These are phyloP conservation scores for Zaprionus tsacasi DNA, from an alignment of 1,140 invertebrate genomes.

Conservation along the genomic window DNA sequence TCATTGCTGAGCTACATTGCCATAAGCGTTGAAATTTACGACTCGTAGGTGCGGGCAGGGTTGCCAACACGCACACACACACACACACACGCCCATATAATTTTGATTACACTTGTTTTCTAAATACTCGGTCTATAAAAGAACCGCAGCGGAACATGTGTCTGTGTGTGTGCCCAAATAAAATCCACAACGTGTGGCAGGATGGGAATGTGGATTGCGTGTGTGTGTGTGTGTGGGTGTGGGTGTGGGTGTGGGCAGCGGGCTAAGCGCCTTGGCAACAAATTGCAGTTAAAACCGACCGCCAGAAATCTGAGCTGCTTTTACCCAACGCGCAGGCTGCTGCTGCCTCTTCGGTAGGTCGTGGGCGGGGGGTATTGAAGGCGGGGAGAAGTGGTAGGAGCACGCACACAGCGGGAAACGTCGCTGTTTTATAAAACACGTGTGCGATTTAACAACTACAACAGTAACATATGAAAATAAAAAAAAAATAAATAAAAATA, in stretches of 20 bases:
- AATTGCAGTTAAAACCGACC: conserved; percentile 76
- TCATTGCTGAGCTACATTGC: conserved; percentile 53
- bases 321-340: not conserved
- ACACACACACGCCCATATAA: conserved; percentile 71
- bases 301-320: conserved; percentile 58
- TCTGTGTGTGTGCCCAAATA: conserved; percentile 51
- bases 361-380: too few species aligned
- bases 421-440: conserved; percentile 77
- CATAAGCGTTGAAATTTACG: conserved; percentile 73
- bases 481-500: too few species aligned
- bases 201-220: not conserved
- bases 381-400: not conserved
- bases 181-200: conserved; percentile 48
- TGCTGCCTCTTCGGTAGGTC: too few species aligned
- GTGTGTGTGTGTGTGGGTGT: too few species aligned
- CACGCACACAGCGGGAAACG: conserved; percentile 60
- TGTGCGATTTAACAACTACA: conserved; percentile 81
- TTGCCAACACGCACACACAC: conserved; percentile 42
- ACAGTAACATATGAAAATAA: not conserved
- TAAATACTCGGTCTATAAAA: conserved; percentile 67
- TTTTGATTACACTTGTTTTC: conserved; percentile 82
- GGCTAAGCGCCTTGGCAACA: conserved; percentile 73
- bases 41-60: conserved; percentile 13
- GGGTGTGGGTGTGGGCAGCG: not conserved
- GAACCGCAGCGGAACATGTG: conserved; percentile 59